Conservation (phyloP, 2,797 vertebrate genomes). For the Acipenser oxyrinchus region DNA sequence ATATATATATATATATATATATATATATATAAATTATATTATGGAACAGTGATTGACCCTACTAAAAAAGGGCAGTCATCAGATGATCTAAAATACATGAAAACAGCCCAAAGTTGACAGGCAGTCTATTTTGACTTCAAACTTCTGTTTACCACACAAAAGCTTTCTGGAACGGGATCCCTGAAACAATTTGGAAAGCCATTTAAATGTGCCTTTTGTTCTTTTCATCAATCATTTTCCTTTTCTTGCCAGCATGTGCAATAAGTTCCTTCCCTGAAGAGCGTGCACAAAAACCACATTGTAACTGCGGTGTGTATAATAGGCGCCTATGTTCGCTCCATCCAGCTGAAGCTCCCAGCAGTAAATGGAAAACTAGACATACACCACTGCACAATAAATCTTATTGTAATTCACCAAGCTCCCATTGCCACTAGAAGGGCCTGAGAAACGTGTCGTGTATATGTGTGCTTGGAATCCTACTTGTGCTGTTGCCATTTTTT, state of each 20-base stretch:
- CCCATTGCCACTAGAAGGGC: conserved; percentile 52
- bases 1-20: too few relatives aligned
- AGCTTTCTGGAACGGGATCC: conserved; percentile 26
- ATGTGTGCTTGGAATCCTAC: conserved; percentile 27
- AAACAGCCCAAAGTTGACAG: conserved; percentile 19
- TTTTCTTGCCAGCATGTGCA: conserved; percentile 43
- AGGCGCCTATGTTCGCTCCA: conserved; percentile 55
- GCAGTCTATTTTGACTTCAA: conserved; percentile 25
- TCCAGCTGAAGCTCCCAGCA: conserved; percentile 51
- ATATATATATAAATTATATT: too few relatives aligned
- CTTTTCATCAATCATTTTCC: conserved; percentile 47
- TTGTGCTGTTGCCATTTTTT: conserved; percentile 49
- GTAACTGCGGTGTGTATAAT: conserved; percentile 56
- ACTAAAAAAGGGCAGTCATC: too few relatives aligned
- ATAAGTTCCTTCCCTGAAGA: conserved; percentile 44
- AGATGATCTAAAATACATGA: conserved; percentile 10
- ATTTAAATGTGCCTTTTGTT: conserved; percentile 36
- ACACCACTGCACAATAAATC: conserved; percentile 65
- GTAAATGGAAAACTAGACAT: conserved; percentile 70
- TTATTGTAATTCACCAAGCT: conserved; percentile 64
- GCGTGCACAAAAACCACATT: conserved; percentile 48
- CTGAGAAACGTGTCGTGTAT: conserved; percentile 38
- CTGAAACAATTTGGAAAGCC: conserved; percentile 43
- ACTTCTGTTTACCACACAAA: conserved; percentile 20
- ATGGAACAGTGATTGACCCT: too few relatives aligned